A percentile compares a stretch with the other conserved stretches of the same genome.
Conservation (phyloP, 2,113 vertebrate species). For the Petaurus breviceps region DNA sequence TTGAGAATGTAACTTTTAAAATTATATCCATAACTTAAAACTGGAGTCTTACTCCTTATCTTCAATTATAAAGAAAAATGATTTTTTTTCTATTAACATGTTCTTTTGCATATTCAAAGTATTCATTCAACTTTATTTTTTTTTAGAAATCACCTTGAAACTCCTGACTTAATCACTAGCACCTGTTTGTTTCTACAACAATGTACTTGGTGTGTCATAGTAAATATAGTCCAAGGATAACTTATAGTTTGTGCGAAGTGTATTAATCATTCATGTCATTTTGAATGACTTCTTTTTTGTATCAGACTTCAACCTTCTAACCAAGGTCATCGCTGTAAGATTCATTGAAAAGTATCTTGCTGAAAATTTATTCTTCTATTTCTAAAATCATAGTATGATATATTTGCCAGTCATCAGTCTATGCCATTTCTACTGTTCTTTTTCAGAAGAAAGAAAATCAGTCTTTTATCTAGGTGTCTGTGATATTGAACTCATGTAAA, state of each 20-base stretch:
- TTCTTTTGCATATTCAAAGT: conserved; percentile 57
- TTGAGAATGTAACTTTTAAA: background rate
- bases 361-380: conserved; percentile 63
- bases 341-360: conserved; percentile 62
- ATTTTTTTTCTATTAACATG: conserved; percentile 21
- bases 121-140: conserved; percentile 54
- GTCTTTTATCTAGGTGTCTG: conserved; percentile 30
- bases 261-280: conserved; percentile 72
- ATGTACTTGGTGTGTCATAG: conserved; percentile 38
- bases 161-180: conserved; percentile 41
- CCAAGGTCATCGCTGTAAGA: conserved; percentile 54
- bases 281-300: conserved; percentile 61
- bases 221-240: conserved; percentile 68
- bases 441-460: conserved; percentile 27
- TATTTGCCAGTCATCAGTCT: conserved; percentile 7
- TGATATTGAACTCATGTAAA: conserved; percentile 34
- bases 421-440: conserved; percentile 31
- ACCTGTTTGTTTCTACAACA: conserved; percentile 68
- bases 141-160: conserved; percentile 58
- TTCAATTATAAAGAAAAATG: background rate
- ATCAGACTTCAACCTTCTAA: conserved; percentile 44
- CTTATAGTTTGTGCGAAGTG: conserved; percentile 60
- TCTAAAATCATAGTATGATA: conserved; percentile 56
- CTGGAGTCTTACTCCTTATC: conserved; percentile 34
- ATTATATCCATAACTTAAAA: conserved; percentile 5